Conservation (phyloP, 2,888 invertebrate species). For the Rhamphomyia laevipes region DNA sequence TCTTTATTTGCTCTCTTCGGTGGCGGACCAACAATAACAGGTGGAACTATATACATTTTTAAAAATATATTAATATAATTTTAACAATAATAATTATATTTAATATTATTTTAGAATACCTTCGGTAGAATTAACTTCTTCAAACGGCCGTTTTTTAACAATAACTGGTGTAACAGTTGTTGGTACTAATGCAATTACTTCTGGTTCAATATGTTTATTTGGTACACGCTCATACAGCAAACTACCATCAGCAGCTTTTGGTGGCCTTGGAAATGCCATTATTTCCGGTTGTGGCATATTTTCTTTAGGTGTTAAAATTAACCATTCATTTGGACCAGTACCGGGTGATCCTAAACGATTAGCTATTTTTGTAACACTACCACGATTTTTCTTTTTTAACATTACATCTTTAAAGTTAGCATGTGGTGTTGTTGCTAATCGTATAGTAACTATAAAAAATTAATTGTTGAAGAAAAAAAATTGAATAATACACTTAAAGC, state of each 20-base stretch:
- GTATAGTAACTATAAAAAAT: constrained; percentile 40
- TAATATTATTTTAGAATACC: constrained; percentile 16
- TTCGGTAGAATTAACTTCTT: constrained; percentile 51
- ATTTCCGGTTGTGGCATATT: constrained; percentile 70
- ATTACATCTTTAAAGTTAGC: constrained; percentile 45
- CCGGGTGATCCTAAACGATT: constrained; percentile 55
- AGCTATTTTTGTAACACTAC: constrained; percentile 59
- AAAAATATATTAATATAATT: not conserved
- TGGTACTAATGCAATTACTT: constrained; percentile 49
- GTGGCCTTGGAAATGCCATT: constrained; percentile 81
- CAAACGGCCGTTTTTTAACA: constrained; percentile 69
- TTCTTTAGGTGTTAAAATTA: constrained; percentile 37
- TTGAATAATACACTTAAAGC: not conserved
- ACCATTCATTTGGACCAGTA: constrained; percentile 42
- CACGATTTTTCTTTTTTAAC: constrained; percentile 46
- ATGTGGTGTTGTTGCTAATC: constrained; percentile 43
- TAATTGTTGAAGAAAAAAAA: not conserved
- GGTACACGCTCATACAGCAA: constrained; percentile 76
- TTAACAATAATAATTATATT: not conserved
- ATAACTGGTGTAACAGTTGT: constrained; percentile 44
- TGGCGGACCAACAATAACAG: constrained; percentile 45
- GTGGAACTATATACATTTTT: constrained; percentile 22
- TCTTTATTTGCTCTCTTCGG: constrained; percentile 73
- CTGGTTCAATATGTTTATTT: constrained; percentile 54
- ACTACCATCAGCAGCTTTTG: constrained; percentile 80